phyloP scores from a whole-genome alignment of 2,888 invertebrate species.

The Chloroclystis v-ata region DNA sequence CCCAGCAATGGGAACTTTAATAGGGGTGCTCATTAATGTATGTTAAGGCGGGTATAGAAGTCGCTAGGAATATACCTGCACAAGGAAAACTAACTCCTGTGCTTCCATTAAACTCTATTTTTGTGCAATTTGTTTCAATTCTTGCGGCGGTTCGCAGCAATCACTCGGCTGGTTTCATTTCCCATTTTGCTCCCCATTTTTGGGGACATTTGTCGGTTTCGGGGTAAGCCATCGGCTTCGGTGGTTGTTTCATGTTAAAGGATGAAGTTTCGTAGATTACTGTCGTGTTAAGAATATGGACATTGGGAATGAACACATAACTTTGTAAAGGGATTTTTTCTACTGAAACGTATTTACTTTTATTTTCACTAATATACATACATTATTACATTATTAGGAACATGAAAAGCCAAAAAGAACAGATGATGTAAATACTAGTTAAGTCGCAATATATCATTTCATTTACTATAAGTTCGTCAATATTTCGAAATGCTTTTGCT shows the following conservation, averaged over 20 bases:
- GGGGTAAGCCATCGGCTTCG: constrained; percentile 1
- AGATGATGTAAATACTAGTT: too few relatives aligned
- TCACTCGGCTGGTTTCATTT: constrained; percentile 24
- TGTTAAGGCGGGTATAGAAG: too few relatives aligned
- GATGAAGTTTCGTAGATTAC: background rate
- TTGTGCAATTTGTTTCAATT: constrained; percentile 54
- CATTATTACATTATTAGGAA: too few relatives aligned
- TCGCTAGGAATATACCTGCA: too few relatives aligned
- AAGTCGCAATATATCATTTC: background rate
- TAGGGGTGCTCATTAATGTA: too few relatives aligned
- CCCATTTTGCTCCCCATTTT: constrained; percentile 23
- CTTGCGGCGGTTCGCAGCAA: constrained; percentile 35
- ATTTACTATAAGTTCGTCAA: background rate
- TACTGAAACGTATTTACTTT: too few relatives aligned
- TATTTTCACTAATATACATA: too few relatives aligned
- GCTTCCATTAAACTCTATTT: constrained; percentile 34
- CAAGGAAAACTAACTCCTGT: constrained; percentile 16
- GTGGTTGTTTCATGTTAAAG: background rate
- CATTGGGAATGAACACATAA: background rate
- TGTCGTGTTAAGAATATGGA: background rate
- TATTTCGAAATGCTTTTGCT: background rate
- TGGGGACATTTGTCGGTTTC: constrained; percentile 21
- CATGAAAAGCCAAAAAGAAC: too few relatives aligned
- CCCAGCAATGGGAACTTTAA: too few relatives aligned
- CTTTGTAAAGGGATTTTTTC: too few relatives aligned